Evolutionary conservation across 2,797 vertebrate species (phyloP), one percentile per base, ranked within the genome.

Genomic region (Periophthalmus magnuspinnatus): DNA sequence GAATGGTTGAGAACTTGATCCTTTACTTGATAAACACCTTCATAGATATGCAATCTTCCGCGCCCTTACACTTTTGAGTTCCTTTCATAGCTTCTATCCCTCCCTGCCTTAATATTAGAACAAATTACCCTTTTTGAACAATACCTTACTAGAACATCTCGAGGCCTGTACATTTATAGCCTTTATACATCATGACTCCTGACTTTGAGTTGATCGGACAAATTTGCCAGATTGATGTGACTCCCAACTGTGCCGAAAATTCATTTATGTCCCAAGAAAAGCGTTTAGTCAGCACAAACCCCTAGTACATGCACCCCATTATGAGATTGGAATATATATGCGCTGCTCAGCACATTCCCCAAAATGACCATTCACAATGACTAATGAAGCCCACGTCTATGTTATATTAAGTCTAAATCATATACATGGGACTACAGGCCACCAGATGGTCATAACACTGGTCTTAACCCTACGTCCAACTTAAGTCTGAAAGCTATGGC

Each of bases 281-380:
- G 0, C 38, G 68, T 85, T 62, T 64, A 75, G 85, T 90, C 86
- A 89, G 89, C 89, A 77, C 36, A 71, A 16, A 75, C 65, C 64
- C 75, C 9, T 68, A 76, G 79, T 71, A 69, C 74, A 70, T 22
- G 80, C 55, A 73, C 58, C 77, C 80, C 81, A 87, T 89, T 89
- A 85, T 69, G 36, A 71, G 81, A 90, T 79, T 85, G 85, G 72
- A 86, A 85, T 81, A 64, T 70, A 47, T 77, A 57, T 82, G 84
- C 84, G 47, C 36, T 73, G 76, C 80, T 90, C 90, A 88, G 89
- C 89, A 86, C 75, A 84, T 91, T 86, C 82, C 60, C 80, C 70
- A 81, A 86, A 91, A 92, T 91, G 89, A 87, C 85, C 86, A 71
- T 81, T 90, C 87, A 87, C 74, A 84, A 85, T 86, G 87, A 90